A percentile compares a stretch with the other conserved stretches of the same genome.
phyloP scores from a whole-genome alignment of 2,113 vertebrate genomes.

The Tachysurus vachellii region DNA sequence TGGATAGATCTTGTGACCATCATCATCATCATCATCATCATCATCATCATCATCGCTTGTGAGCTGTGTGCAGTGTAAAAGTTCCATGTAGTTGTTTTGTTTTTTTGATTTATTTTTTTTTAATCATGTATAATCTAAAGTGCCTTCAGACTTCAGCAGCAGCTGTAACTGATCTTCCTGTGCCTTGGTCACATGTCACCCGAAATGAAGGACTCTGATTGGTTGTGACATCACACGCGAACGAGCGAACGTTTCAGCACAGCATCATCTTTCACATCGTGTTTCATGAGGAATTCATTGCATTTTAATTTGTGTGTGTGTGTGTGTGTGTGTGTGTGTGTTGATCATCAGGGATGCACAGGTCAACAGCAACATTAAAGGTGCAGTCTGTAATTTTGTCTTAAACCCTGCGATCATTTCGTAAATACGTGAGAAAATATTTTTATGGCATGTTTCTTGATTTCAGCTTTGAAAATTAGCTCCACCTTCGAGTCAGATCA shows the following conservation, averaged over 20 bases:
- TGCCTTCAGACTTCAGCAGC: conserved; percentile 11
- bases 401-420: background rate
- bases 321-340: conserved; percentile 31
- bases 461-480: background rate
- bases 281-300: background rate
- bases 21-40: background rate
- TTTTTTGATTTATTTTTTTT: background rate
- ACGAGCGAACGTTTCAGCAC: background rate
- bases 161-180: background rate
- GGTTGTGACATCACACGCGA: background rate
- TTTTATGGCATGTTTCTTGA: background rate
- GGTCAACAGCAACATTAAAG: conserved; percentile 29
- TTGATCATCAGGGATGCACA: conserved; percentile 43
- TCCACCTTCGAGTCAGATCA: background rate
- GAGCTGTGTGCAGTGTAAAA: background rate
- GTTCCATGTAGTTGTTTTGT: background rate
- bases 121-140: background rate
- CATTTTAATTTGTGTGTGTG: conserved; percentile 9
- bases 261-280: background rate
- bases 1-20: background rate
- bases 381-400: background rate
- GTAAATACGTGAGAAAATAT: background rate
- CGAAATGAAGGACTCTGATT: conserved; percentile 19
- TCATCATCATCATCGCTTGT: background rate
- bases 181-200: background rate